These are phyloP conservation scores for Chloroclysta siterata DNA, from an alignment of 2,888 invertebrate species.

Conservation along the genomic window DNA sequence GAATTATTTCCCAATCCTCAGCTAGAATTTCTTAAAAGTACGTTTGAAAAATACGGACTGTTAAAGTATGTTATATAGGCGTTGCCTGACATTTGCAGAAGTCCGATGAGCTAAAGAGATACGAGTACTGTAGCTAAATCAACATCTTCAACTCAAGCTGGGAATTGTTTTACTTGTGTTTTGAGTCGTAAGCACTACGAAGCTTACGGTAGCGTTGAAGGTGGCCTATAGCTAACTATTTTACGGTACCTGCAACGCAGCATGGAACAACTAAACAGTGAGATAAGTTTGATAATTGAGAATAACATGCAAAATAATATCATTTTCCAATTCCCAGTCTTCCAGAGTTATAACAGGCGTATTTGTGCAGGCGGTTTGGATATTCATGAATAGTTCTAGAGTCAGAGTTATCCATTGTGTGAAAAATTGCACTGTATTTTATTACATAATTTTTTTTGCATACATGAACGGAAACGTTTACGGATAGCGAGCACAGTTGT, in stretches of 20 bases:
- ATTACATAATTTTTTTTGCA: no score
- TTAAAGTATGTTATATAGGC: no score
- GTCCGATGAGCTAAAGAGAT: background rate
- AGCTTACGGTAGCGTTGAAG: constrained; percentile 20
- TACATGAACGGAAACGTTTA: no score
- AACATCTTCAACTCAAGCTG: constrained; percentile 39
- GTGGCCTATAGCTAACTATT: background rate
- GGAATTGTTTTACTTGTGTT: constrained; percentile 33
- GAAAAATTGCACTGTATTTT: no score
- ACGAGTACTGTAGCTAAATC: constrained; percentile 45
- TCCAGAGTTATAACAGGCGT: no score
- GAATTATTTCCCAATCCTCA: no score
- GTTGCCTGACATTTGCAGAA: no score
- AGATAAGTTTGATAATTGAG: constrained; percentile 1
- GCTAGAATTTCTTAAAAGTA: background rate
- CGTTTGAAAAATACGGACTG: background rate
- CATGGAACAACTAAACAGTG: constrained; percentile 2
- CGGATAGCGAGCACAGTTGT: no score
- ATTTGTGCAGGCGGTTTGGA: no score
- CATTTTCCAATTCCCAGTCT: no score
- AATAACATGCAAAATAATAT: background rate
- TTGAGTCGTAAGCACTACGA: constrained; percentile 27
- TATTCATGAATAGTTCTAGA: no score
- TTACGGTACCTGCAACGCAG: background rate
- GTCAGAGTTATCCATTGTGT: no score